Base-by-base conservation (phyloP, 2,113 vertebrate species). In the Pholis gunnellus region DNA sequence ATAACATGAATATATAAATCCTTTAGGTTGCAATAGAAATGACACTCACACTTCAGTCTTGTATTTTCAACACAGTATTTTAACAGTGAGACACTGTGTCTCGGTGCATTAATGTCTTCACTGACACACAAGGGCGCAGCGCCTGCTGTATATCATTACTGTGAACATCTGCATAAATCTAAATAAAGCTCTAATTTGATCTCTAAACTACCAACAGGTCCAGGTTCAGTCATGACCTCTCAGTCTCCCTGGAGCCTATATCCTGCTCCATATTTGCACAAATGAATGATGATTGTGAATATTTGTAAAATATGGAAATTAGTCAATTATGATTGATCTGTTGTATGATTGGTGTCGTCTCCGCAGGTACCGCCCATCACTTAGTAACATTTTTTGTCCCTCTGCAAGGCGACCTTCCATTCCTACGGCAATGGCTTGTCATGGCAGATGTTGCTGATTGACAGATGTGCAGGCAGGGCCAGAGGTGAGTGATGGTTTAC, bases 111-210 rank as follows among this genome's bases (percentile, higher is more conserved):
- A 86, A 85, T 83, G 88, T 87, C 59, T 78, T 71, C 75, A 64
- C 22, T 71, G 78, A 87, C 63, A 74, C 84, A 81, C 72, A 84
- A 82, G 85, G 86, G 75, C 64, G 54, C 44, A 4, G 73, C 48
- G 89, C 10, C 83, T 70, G 71, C 85, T 88, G 91, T 74, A 91
- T 92, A 91, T 92, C 90, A 93, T 92, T 92, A 92, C 82, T 73
- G 79, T 86, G 87, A 85, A 87, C 89, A 94, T 93, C 89, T 93
- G 90, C 92, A 94, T 93, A 91, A 91, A 94, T 94, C 92, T 92
- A 92, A 94, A 94, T 94, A 94, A 91, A 84, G 70, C 81, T 86
- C 81, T 90, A 89, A 91, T 92, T 92, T 89, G 81, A 92, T 89
- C 80, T 78, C 68, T 79, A 67, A 66, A 67, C 64, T 69, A 73